phyloP scores from a whole-genome alignment of 2,797 vertebrate species.

The Parambassis ranga region DNA sequence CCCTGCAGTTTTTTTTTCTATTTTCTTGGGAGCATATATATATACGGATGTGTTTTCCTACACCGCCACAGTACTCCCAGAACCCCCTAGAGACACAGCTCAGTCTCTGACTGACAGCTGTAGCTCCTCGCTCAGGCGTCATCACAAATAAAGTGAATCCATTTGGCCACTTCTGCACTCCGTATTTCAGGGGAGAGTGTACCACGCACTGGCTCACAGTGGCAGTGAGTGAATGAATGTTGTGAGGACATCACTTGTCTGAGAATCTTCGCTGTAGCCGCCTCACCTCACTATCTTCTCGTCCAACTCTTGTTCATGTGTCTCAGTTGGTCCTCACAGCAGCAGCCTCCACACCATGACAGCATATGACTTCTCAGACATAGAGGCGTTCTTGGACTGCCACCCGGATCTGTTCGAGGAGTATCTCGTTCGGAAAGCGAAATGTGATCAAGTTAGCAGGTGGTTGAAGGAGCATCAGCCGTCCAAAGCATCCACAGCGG shows the following conservation, averaged over 20 bases:
- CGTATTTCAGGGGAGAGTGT: constrained; percentile 3
- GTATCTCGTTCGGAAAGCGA: constrained; percentile 79
- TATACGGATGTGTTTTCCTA: constrained; percentile 40
- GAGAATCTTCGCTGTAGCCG: constrained; percentile 24
- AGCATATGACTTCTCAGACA: constrained; percentile 80
- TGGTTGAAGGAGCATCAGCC: constrained; percentile 77
- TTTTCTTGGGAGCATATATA: constrained; percentile 38
- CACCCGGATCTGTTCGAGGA: constrained; percentile 84
- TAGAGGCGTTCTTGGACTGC: constrained; percentile 83
- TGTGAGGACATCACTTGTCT: constrained; percentile 35
- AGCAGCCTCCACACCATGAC: constrained; percentile 72
- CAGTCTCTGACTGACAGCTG: constrained; percentile 59
- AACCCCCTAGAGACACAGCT: constrained; percentile 30
- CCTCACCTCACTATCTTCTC: neutral
- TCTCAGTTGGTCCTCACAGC: constrained; percentile 8
- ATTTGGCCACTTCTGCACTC: constrained; percentile 12
- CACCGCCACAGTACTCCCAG: constrained; percentile 40
- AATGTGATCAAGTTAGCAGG: constrained; percentile 76
- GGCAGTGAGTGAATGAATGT: constrained; percentile 16
- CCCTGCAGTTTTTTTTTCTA: constrained; percentile 24
- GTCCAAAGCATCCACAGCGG: constrained; percentile 61
- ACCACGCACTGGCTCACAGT: constrained; percentile 6
- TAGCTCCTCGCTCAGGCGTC: constrained; percentile 25
- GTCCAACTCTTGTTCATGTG: constrained; percentile 17
- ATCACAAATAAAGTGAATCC: constrained; percentile 36